phyloP scores from a whole-genome alignment of 2,797 vertebrate species.

The Anas georgica region DNA sequence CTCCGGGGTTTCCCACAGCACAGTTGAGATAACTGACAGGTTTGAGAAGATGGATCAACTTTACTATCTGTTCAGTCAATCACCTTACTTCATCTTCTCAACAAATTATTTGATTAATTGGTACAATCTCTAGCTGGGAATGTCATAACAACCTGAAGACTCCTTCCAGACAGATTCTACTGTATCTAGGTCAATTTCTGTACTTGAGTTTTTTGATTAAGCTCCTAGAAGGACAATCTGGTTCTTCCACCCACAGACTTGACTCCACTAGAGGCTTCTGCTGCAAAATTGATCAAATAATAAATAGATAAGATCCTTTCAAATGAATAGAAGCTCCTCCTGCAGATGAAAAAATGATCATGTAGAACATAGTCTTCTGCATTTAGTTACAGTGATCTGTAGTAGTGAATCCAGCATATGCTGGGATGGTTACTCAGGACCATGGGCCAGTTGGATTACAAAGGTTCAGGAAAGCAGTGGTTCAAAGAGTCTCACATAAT shows the following conservation, averaged over 20 bases:
- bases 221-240: background rate
- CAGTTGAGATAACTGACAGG: background rate
- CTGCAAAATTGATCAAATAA: background rate
- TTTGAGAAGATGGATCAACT: background rate
- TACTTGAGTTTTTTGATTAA: background rate
- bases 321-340: background rate
- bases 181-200: background rate
- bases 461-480: background rate
- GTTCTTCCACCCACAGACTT: background rate
- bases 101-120: background rate
- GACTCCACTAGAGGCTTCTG: background rate
- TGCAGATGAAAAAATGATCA: background rate
- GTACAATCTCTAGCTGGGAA: background rate
- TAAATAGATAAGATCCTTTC: background rate
- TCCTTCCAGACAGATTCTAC: background rate
- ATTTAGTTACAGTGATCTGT: background rate
- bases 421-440: background rate
- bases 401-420: background rate
- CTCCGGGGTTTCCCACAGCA: background rate
- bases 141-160: background rate
- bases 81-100: background rate
- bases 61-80: background rate
- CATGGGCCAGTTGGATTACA: background rate
- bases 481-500: background rate
- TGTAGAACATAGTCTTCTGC: background rate